Base-by-base conservation (phyloP, 2,888 invertebrate genomes). In the Tanytarsus gracilentus region DNA sequence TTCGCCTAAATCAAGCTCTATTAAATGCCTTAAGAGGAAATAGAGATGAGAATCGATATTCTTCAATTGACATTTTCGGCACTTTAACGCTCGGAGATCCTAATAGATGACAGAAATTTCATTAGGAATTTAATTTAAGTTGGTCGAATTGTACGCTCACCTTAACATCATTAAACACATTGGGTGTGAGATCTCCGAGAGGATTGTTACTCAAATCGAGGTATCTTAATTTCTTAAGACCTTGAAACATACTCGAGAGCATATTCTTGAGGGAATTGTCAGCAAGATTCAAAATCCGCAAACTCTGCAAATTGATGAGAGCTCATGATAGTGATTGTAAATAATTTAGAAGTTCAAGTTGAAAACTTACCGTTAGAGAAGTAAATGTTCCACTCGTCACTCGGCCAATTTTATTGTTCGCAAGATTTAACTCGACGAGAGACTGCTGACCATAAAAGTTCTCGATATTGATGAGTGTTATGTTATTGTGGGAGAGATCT, bases 11-110 rank as follows among this genome's bases (percentile, higher is more conserved):
- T 89, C 88, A 66, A 89, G 73, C 69, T 85, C 83, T 65, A 80
- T 80, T 63, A 89, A 76, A 68, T 82, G 81, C 63, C 85, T 80
- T 67, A 86, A 79, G 67, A 87, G 78, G 70, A 86, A 84, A 74
- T 88, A 88, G 66, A 89, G 80, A 70, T 86, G 85, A 8, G 85
- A 82, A 75, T 89, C 88, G 66, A 89, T 81, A 70, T 84, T 80
- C 67, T 80, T 78, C 65, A 90, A 73, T 61, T 80, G 78, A 72
- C 89, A 90, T 64, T 78, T 76, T 65, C 88, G 79, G 70, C 89
- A 87, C 68, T 82, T 82, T 65, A 90, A 79, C 63, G 80, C 75
- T 69, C 79, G 79, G 63, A 90, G 75, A 67, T 84, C 82, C 78
- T 86, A 9, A 21, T 25, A 61, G 14, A 49, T 29, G 29, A 36